Evolutionary conservation across 2,888 invertebrate genomes (phyloP).

Genomic region (Amphipyra berbera): DNA sequence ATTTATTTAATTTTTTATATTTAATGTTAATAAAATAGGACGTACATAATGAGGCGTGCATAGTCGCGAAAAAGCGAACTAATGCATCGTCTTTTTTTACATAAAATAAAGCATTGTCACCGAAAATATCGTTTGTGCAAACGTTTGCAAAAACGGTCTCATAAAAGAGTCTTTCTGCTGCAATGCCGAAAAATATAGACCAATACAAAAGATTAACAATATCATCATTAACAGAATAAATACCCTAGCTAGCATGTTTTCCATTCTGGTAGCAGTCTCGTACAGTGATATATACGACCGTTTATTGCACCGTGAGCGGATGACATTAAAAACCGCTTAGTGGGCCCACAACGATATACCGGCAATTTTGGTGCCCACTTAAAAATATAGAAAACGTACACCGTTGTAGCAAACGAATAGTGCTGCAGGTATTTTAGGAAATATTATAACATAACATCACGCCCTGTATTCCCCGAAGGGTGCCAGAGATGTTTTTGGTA

Average conservation of each 20-base stretch:
- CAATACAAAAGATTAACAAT: conserved; percentile 13
- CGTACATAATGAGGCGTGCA: no score
- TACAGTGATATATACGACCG: conserved; percentile 70
- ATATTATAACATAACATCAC: no score
- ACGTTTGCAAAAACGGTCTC: no score
- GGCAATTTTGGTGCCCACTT: conserved; percentile 65
- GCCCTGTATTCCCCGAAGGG: no score
- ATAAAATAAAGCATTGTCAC: no score
- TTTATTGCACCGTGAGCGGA: conserved; percentile 74
- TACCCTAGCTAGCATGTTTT: conserved; percentile 46
- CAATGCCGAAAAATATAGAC: conserved; percentile 14
- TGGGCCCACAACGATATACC: conserved; percentile 68
- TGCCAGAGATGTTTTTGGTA: no score
- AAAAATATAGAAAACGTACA: conserved; percentile 62
- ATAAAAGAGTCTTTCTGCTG: background rate
- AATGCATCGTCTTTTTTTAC: no score
- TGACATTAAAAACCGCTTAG: conserved; percentile 87
- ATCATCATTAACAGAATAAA: conserved; percentile 38
- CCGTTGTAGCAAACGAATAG: conserved; percentile 32
- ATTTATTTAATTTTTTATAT: no score
- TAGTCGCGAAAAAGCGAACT: no score
- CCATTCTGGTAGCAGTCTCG: conserved; percentile 58
- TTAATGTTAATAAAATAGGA: no score
- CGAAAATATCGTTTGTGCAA: no score
- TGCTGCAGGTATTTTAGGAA: conserved; percentile 12